Percentiles rank a stretch among this genome's conserved stretches.
Conservation (phyloP, 2,113 vertebrate species). For the human (Homo sapiens) region DNA sequence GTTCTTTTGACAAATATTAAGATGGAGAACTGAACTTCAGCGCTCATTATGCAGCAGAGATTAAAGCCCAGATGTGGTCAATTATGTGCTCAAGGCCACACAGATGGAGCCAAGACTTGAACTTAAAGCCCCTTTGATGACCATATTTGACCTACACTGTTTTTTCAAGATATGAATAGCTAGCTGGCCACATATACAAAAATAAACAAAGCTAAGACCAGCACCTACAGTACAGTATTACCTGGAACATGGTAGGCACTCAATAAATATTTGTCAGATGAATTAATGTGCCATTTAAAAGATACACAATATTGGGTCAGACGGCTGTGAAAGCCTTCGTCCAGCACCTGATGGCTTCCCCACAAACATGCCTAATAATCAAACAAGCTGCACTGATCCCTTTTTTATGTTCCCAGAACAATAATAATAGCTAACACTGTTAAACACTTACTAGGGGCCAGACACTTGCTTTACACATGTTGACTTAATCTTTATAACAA, state of each 20-base stretch:
- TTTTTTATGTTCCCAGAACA: neutral
- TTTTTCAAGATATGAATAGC: neutral
- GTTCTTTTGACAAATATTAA: neutral
- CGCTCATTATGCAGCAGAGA: neutral
- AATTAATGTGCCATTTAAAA: constrained; percentile 9
- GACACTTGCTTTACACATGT: neutral
- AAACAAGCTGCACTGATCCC: neutral
- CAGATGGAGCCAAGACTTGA: neutral
- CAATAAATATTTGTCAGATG: constrained; percentile 57
- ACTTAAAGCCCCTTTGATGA: neutral
- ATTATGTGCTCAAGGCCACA: neutral
- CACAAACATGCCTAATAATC: neutral
- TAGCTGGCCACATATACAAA: neutral
- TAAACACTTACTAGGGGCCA: neutral
- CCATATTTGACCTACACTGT: neutral
- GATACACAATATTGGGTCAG: neutral
- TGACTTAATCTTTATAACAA: neutral
- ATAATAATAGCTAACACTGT: neutral
- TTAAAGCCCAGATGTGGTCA: neutral
- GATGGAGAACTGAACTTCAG: neutral
- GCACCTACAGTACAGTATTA: neutral
- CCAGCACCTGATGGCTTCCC: neutral
- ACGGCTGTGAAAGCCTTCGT: neutral
- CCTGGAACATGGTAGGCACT: neutral
- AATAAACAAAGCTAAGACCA: constrained; percentile 25